Evolutionary conservation across 2,113 vertebrate genomes (phyloP).

Genomic region (Atrichornis clamosus): DNA sequence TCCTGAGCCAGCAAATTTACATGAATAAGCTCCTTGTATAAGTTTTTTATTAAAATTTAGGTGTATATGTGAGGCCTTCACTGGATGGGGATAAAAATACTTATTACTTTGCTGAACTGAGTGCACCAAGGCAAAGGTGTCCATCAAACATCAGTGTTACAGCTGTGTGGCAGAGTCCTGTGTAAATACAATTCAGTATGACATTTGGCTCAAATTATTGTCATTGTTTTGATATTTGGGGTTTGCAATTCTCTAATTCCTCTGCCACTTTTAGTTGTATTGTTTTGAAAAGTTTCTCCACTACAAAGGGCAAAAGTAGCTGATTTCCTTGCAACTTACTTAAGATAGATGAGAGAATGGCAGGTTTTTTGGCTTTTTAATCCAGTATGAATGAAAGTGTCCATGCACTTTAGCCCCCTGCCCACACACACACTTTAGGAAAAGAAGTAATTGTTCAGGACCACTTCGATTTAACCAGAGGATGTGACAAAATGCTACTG

Average conservation of each 20-base stretch:
- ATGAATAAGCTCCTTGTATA: fast-evolving
- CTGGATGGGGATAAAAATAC: background rate
- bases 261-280: background rate
- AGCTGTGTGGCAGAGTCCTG: background rate
- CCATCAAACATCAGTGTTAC: background rate
- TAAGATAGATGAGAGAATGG: background rate
- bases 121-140: background rate
- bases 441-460: background rate
- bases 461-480: background rate
- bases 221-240: background rate
- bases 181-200: background rate
- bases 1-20: background rate
- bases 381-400: background rate
- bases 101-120: background rate
- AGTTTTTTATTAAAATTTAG: background rate
- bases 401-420: background rate
- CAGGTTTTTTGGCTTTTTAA: background rate
- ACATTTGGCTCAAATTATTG: background rate
- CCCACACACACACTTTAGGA: background rate
- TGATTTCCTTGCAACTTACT: background rate
- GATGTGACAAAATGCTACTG: background rate
- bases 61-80: background rate
- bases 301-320: background rate
- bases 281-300: background rate
- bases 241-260: background rate